These are phyloP conservation scores for Sebastes kiyomatsui DNA, from an alignment of 2,797 vertebrate genomes.

Conservation along the genomic window DNA sequence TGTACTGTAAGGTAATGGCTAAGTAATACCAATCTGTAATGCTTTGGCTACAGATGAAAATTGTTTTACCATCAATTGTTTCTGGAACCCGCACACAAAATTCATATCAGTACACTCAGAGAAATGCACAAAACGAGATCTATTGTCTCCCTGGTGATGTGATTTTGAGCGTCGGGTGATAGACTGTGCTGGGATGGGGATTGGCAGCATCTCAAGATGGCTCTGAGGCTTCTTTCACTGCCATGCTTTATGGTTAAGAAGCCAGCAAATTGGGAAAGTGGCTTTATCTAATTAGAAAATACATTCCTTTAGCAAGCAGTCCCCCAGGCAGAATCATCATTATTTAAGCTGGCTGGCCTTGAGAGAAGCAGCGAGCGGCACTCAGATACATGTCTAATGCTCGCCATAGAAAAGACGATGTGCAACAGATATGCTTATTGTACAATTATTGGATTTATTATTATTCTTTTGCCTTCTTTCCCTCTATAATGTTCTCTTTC, in stretches of 20 bases:
- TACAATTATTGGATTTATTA: constrained; percentile 60
- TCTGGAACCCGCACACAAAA: constrained; percentile 41
- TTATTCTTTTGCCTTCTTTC: constrained; percentile 35
- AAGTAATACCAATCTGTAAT: constrained; percentile 43
- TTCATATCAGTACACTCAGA: constrained; percentile 32
- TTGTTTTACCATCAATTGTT: constrained; percentile 48
- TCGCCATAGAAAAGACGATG: constrained; percentile 66
- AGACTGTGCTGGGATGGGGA: constrained; percentile 56
- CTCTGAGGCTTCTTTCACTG: constrained; percentile 74
- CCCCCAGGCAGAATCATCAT: constrained; percentile 81
- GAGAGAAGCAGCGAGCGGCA: constrained; percentile 68
- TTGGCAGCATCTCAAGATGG: constrained; percentile 75
- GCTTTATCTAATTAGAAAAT: constrained; percentile 85
- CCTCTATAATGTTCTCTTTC: constrained; percentile 35
- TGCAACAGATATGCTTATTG: constrained; percentile 62
- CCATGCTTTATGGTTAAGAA: constrained; percentile 82
- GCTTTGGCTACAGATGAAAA: constrained; percentile 53
- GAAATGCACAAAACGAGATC: constrained; percentile 52
- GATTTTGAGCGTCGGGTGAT: constrained; percentile 62
- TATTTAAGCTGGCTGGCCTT: constrained; percentile 82
- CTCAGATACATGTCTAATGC: constrained; percentile 80
- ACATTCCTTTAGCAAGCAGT: constrained; percentile 80
- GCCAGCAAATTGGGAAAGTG: constrained; percentile 84
- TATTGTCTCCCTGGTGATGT: constrained; percentile 70
- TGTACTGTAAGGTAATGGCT: constrained; percentile 31